Evolutionary conservation across 2,113 vertebrate species (phyloP), one percentile per base, ranked within the genome.

Genomic region (Apaloderma vittatum): DNA sequence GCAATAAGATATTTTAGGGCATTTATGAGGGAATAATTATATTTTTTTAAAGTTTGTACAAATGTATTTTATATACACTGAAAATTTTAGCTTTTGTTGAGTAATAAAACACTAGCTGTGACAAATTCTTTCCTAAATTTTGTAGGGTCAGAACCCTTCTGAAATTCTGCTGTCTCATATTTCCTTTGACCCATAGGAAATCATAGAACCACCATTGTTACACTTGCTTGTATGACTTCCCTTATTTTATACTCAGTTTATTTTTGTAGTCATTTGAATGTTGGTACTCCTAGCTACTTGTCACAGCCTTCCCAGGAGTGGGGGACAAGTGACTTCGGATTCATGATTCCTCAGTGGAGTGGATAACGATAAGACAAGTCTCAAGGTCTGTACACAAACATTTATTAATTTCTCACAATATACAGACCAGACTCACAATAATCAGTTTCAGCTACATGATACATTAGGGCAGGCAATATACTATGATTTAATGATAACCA

Each of bases 171-270:
- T 76, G 9, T 67, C 12, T 77, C 32, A 8, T 40, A 40, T 61
- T 83, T 91, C 37, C 20, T 82, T 71, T 49, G 75, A 63, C 16
- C 19, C 8, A 46, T 13, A 51, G 12, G 2, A 7, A 67, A 72
- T 76, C 40, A 40, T 12, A 40, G 40, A 40, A 40, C 12, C 40
- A 40, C 40, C 19, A 46, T 30, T 32, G 21, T 72, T 75, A 68
- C 1, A 1, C 21, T 71, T 59, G 3, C 7, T 62, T 58, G 1
- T 40, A 58, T n/a, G 3, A 2, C 67, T 82, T 49, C 8, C 16
- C 62, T 75, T 88, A 62, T 62, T 63, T 71, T 71, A 6, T 20
- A 46, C 3, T 46, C 17, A 19, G 21, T 71, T 46, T 75, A 37
- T 71, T 88, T 75, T 72, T 86, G 32, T 22, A 83, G 30, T 29